A percentile compares a stretch with the other conserved stretches of the same genome.
These are phyloP conservation scores for Hydraecia micacea DNA, from an alignment of 2,888 invertebrate genomes.

Conservation along the genomic window DNA sequence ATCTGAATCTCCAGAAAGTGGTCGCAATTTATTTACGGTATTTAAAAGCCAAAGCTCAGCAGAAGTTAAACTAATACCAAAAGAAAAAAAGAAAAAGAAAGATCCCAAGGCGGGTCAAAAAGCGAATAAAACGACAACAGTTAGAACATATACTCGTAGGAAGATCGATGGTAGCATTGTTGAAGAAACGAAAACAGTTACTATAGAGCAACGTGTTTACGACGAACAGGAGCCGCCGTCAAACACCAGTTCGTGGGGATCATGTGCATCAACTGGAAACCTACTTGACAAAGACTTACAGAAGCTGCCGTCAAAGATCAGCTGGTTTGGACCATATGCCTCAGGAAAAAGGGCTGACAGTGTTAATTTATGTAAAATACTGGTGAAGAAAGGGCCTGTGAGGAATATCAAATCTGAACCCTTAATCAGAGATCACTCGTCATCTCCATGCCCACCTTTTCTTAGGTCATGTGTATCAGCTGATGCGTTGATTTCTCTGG, in stretches of 20 bases:
- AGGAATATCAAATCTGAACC: conserved; percentile 36
- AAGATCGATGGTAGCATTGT: background rate
- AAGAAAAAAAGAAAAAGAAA: background rate
- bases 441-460: background rate
- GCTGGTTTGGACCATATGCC: background rate
- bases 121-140: background rate
- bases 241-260: background rate
- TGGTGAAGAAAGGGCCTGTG: conserved; percentile 20
- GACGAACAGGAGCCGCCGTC: conserved; percentile 57
- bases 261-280: conserved; percentile 53
- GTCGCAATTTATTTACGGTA: background rate
- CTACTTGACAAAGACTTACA: conserved; percentile 35
- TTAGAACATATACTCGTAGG: background rate
- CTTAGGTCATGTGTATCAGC: conserved; percentile 16
- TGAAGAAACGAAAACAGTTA: conserved; percentile 59
- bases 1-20: background rate
- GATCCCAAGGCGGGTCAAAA: background rate
- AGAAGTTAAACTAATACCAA: background rate
- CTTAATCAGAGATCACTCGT: conserved; percentile 10
- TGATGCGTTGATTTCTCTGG: background rate
- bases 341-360: conserved; percentile 8
- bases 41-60: background rate
- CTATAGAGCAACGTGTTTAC: conserved; percentile 64
- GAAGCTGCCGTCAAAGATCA: background rate
- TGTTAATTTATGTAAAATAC: background rate